Evolutionary conservation across 1,140 invertebrate genomes (phyloP), one percentile per base, ranked within the genome.

Genomic region (Apis mellifera): DNA sequence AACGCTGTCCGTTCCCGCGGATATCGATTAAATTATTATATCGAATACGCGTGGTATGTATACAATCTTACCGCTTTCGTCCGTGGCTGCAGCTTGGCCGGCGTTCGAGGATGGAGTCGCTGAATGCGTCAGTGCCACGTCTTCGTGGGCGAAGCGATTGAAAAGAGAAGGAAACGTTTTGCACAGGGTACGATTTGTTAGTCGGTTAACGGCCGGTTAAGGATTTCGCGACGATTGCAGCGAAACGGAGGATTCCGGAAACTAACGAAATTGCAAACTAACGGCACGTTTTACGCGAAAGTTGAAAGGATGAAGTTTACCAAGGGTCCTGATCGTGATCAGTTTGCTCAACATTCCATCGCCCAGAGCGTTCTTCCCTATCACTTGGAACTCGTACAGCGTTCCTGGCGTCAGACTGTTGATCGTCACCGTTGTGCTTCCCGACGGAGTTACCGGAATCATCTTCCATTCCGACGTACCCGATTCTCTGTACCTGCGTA

Each of bases 301-400:
- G n/a, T 42, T 60, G 55, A 32, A n/a, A 77, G 77, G 76, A 93
- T 95, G n/a, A n/a, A n/a, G 70, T 96, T 42, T 96, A 99, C 98
- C 98, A 91, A 98, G 95, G 59, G 98, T 99, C 92, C 96, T 96
- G 77, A 98, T 97, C 50, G 96, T 97, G 89, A 99, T 97, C 60
- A 98, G 96, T 93, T 98, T 97, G 94, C 98, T 99, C 95, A 98
- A 97, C 96, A 99, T 97, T 76, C 98, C 98, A 91, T 99, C 98
- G 66, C 98, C 98, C 54, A 99, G 95, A 8, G 97, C 96, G 93
- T 99, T 99, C 90, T 98, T 97, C 55, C 98, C 98, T 85, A 99
- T 96, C 66, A 99, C 98, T 95, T 99, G 98, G 94, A 99, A 99
- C 93, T 99, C 98, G 94, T 99, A 99, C 48, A 97, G 96, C 11